These are phyloP conservation scores for Gambusia affinis DNA, from an alignment of 2,113 vertebrate genomes.

Conservation along the genomic window DNA sequence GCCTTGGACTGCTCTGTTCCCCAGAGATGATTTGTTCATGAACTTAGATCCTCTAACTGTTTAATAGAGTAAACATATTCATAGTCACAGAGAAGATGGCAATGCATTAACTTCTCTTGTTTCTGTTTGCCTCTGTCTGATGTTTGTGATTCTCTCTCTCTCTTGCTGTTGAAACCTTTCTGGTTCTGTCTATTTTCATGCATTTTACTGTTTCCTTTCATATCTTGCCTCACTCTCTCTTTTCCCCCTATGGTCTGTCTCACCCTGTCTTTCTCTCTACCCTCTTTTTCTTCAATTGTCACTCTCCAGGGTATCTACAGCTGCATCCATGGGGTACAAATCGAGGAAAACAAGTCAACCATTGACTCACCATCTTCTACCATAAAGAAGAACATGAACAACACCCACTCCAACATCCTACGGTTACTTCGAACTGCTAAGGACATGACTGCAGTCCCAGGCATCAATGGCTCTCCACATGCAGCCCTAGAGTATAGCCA, in stretches of 20 bases:
- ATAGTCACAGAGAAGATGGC: slow-evolving; percentile 48
- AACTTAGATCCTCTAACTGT: slow-evolving; percentile 64
- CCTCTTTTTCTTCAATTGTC: slow-evolving; percentile 49
- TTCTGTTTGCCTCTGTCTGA: slow-evolving; percentile 24
- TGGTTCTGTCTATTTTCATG: slow-evolving; percentile 28
- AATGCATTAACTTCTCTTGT: slow-evolving; percentile 63
- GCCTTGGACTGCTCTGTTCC: slow-evolving; percentile 32
- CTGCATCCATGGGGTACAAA: slow-evolving; percentile 97
- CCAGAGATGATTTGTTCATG: slow-evolving; percentile 57
- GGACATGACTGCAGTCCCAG: slow-evolving; percentile 97
- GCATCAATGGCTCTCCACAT: slow-evolving; percentile 96
- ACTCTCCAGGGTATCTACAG: slow-evolving; percentile 94
- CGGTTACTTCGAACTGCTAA: slow-evolving; percentile 97
- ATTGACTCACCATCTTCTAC: slow-evolving; percentile 95
- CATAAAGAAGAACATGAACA: slow-evolving; percentile 99
- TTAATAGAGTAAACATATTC: slow-evolving; percentile 69
- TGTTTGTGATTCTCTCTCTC: not conserved
- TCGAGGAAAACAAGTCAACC: slow-evolving; percentile 94
- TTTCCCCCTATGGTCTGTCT: slow-evolving; percentile 50
- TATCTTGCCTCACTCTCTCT: slow-evolving; percentile 34
- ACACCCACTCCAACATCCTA: slow-evolving; percentile 98
- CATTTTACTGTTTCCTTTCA: slow-evolving; percentile 35
- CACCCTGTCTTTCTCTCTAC: slow-evolving; percentile 55
- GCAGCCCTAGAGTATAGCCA: slow-evolving; percentile 95
- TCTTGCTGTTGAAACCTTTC: slow-evolving; percentile 31